Base-by-base conservation (phyloP, 2,113 vertebrate genomes). In the Alouatta palliata region DNA sequence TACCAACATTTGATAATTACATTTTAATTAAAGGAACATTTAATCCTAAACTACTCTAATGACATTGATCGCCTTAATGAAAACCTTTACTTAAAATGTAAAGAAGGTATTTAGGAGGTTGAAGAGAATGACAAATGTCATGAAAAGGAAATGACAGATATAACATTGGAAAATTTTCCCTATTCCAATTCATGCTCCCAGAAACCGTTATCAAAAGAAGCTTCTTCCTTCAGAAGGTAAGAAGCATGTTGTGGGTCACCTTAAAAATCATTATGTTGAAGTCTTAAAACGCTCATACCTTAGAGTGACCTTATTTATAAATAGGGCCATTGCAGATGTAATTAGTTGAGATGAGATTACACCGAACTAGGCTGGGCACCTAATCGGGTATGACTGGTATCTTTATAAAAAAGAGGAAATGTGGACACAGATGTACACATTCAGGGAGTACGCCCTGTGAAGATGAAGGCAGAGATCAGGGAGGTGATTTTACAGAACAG, bases 11-110 rank as follows among this genome's bases (percentile, higher is more conserved):
- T 71, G 32, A 80, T 61, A n/a, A 88, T 45, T 88, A 45, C 11
- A 61, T 80, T 93, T 97, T 49, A 90, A 83, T 47, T 37, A 87
- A 90, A 93, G 75, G 17, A 2, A 49, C 25, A 92, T 83, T 86
- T 70, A 84, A 87, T 80, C 30, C 27, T 83, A 77, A 96, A 49
- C 64, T 93, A 68, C 8, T 64, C 52, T 49, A 32, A 77, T 87
- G 47, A 30, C 71, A 93, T 76, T 43, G 80, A 79, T 79, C 32
- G 7, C 49, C 40, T 96, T 91, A 91, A 49, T 32, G 30, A 91
- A 97, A 71, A 37, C 3, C 0, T 92, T 83, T 92, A 20, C 56
- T 87, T 90, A 76, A 87, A 83, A 30, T 91, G 68, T 92, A 89
- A 71, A 91, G 64, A 95, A 68, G 21, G 32, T 56, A 30, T 64